phyloP scores from a whole-genome alignment of 2,888 invertebrate genomes.

The Amitus sp. region DNA sequence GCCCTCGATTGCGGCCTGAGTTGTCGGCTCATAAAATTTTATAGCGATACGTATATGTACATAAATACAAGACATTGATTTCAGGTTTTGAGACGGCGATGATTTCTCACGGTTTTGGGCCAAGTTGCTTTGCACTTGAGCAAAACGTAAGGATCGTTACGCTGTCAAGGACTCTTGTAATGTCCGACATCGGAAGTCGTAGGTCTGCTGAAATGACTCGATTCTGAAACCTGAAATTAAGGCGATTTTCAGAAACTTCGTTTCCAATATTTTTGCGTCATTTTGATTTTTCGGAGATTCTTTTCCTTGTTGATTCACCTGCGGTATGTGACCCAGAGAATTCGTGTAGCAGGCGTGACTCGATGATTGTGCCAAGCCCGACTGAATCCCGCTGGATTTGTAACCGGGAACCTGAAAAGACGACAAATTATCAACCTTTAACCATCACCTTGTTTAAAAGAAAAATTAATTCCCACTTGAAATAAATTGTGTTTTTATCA shows the following conservation, averaged over 20 bases:
- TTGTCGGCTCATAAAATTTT: too few species aligned
- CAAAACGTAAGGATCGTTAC: slow-evolving; percentile 18
- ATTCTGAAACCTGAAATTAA: slow-evolving; percentile 49
- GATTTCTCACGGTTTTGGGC: slow-evolving; percentile 18
- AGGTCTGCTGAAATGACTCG: slow-evolving; percentile 52
- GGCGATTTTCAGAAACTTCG: slow-evolving; percentile 5
- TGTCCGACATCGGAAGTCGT: slow-evolving; percentile 52
- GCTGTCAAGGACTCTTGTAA: slow-evolving; percentile 52
- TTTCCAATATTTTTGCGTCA: too few species aligned
- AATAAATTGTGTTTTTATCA: too few species aligned
- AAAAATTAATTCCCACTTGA: too few species aligned
- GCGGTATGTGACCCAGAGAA: slow-evolving; percentile 57
- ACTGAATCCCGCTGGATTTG: slow-evolving; percentile 56
- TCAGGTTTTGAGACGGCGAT: slow-evolving; percentile 25
- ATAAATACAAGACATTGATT: slow-evolving; percentile 31
- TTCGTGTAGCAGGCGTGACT: slow-evolving; percentile 59
- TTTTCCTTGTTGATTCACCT: too few species aligned
- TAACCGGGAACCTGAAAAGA: slow-evolving; percentile 58
- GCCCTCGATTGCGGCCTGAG: too few species aligned
- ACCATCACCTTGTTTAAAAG: too few species aligned
- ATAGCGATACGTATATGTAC: too few species aligned
- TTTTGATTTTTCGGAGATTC: not conserved
- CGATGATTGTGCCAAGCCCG: slow-evolving; percentile 55
- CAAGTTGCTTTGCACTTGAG: slow-evolving; percentile 30
- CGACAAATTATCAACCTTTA: too few species aligned